Evolutionary conservation across 2,113 vertebrate species (phyloP).

Genomic region (Poecile atricapillus): DNA sequence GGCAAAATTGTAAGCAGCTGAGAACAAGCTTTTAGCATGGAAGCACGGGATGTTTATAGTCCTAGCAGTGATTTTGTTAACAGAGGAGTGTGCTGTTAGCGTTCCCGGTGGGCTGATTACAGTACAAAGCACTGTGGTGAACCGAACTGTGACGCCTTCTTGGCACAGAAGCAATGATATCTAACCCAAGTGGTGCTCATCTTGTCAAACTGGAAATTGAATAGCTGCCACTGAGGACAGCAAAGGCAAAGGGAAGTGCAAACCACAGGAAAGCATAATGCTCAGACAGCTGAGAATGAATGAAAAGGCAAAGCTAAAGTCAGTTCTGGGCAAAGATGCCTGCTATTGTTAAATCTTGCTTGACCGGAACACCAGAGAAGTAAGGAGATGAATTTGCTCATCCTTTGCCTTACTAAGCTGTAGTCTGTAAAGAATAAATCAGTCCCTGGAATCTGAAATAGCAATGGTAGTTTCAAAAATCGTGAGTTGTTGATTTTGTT

Average conservation of each 20-base stretch:
- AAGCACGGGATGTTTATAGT: background rate
- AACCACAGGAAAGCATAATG: background rate
- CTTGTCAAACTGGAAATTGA: background rate
- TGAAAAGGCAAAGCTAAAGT: background rate
- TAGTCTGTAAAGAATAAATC: background rate
- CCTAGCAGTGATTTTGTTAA: background rate
- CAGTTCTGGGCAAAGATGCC: background rate
- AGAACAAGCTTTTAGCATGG: background rate
- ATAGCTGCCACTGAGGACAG: background rate
- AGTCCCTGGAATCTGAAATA: background rate
- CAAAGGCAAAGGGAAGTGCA: background rate
- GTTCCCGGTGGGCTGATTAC: background rate
- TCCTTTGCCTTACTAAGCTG: background rate
- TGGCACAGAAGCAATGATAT: background rate
- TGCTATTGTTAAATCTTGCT: background rate
- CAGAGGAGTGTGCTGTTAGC: background rate
- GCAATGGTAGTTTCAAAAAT: background rate
- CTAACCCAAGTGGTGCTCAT: background rate
- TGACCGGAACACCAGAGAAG: rapidly evolving
- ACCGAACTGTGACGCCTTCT: background rate
- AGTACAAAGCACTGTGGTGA: background rate
- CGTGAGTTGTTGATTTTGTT: background rate
- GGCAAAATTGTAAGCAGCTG: background rate
- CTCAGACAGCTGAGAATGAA: background rate
- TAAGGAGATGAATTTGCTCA: background rate